A percentile compares a stretch with the other conserved stretches of the same genome.
phyloP scores from a whole-genome alignment of 2,888 invertebrate genomes.

The Crossocerus cetratus region DNA sequence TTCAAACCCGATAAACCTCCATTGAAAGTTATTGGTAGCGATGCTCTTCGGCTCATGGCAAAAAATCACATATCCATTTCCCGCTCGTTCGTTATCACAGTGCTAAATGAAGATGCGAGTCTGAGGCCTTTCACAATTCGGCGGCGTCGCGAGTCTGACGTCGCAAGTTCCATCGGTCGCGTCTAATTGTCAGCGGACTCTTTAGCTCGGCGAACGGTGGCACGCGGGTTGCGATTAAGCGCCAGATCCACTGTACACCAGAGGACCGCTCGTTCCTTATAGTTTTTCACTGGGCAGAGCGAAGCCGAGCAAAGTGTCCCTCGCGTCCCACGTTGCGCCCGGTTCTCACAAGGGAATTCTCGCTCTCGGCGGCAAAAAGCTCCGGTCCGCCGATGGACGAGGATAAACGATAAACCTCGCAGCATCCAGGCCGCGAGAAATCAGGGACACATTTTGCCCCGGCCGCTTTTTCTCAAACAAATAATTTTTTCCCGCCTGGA shows the following conservation, averaged over 20 bases:
- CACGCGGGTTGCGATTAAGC: constrained; percentile 50
- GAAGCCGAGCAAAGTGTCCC: constrained; percentile 66
- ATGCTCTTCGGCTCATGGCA: no score
- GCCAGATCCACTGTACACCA: constrained; percentile 31
- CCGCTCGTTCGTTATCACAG: not conserved
- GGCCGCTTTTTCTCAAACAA: not conserved
- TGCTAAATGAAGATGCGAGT: not conserved
- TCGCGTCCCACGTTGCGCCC: constrained; percentile 55
- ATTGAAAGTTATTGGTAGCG: no score
- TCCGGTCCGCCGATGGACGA: constrained; percentile 24
- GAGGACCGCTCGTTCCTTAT: constrained; percentile 37
- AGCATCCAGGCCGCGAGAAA: constrained; percentile 17
- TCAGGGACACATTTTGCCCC: not conserved
- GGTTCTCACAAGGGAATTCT: constrained; percentile 69
- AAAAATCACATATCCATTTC: not conserved
- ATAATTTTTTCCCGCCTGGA: not conserved
- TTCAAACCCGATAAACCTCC: no score
- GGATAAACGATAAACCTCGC: constrained; percentile 38
- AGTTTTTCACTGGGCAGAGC: constrained; percentile 59
- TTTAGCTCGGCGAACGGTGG: constrained; percentile 7
- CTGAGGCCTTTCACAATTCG: not conserved
- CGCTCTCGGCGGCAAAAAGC: constrained; percentile 58
- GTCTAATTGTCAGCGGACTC: constrained; percentile 21
- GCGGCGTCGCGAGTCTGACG: constrained; percentile 8
- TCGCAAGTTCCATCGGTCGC: constrained; percentile 4